phyloP scores from a whole-genome alignment of 2,888 invertebrate genomes.

The Elegia similella region DNA sequence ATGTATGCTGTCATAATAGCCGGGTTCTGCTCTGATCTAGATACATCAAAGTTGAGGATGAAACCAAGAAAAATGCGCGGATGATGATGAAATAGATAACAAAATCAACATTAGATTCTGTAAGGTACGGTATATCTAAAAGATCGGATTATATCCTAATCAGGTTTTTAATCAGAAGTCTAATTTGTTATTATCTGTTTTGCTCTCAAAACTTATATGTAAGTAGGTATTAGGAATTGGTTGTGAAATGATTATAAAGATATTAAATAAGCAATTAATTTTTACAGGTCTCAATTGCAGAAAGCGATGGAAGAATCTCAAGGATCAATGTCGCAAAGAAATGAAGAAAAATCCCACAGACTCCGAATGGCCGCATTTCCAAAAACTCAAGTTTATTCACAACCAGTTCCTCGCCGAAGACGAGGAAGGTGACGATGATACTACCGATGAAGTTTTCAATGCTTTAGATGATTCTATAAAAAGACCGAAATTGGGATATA shows the following conservation, averaged over 20 bases:
- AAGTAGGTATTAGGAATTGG: too few relatives aligned
- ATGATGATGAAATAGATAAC: too few relatives aligned
- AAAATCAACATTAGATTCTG: too few relatives aligned
- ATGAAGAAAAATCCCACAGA: conserved; percentile 66
- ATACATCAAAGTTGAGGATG: too few relatives aligned
- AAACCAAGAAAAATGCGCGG: too few relatives aligned
- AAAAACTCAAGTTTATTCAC: conserved; percentile 67
- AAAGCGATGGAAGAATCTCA: conserved; percentile 76
- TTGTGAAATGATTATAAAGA: background rate
- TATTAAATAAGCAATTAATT: background rate
- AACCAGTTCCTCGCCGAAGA: conserved; percentile 69
- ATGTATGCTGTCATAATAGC: too few relatives aligned
- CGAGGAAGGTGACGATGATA: conserved; percentile 66
- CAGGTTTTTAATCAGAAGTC: too few relatives aligned
- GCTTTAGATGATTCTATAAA: conserved; percentile 67
- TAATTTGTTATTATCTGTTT: too few relatives aligned
- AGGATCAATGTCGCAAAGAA: conserved; percentile 75
- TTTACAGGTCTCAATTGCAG: conserved; percentile 70
- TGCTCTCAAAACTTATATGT: too few relatives aligned
- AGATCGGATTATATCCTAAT: too few relatives aligned
- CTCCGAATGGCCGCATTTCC: conserved; percentile 74
- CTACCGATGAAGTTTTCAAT: conserved; percentile 62
- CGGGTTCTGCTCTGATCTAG: too few relatives aligned
- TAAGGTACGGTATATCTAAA: too few relatives aligned
- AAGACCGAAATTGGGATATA: conserved; percentile 68